Evolutionary conservation across 1,140 invertebrate species (phyloP).

Genomic region (Phocides pigmalion): DNA sequence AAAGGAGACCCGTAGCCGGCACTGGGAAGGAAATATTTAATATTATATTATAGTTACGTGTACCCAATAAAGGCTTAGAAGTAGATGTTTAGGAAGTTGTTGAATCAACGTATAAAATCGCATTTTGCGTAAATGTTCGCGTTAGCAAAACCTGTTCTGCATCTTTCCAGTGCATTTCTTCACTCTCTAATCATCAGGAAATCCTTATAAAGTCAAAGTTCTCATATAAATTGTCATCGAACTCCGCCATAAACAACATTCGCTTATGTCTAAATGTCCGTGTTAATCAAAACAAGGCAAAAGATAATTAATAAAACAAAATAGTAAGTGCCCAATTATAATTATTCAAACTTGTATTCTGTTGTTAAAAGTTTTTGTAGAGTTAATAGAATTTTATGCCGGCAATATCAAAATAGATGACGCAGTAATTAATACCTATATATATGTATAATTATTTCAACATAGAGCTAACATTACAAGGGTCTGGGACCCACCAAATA

Average conservation of each 20-base stretch:
- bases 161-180: constrained; percentile 26
- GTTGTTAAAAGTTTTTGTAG: background rate
- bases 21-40: too few species aligned
- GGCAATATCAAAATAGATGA: background rate
- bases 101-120: too few species aligned
- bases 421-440: too few species aligned
- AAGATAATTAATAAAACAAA: background rate
- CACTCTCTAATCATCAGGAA: constrained; percentile 24
- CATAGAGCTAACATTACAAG: too few species aligned
- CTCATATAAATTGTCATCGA: constrained; percentile 10
- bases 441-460: too few species aligned
- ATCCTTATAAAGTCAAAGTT: constrained; percentile 10
- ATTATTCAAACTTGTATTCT: background rate
- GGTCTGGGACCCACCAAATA: too few species aligned
- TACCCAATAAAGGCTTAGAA: too few species aligned
- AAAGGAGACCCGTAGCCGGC: too few species aligned
- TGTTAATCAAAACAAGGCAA: constrained; percentile 19
- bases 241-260: constrained; percentile 20
- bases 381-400: background rate
- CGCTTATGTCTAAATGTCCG: background rate
- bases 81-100: too few species aligned
- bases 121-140: too few species aligned
- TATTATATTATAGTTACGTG: too few species aligned
- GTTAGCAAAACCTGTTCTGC: constrained; percentile 13
- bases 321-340: constrained; percentile 2